Evolutionary conservation across 2,888 invertebrate genomes (phyloP).

Genomic region (Steinernema carpocapsae): DNA sequence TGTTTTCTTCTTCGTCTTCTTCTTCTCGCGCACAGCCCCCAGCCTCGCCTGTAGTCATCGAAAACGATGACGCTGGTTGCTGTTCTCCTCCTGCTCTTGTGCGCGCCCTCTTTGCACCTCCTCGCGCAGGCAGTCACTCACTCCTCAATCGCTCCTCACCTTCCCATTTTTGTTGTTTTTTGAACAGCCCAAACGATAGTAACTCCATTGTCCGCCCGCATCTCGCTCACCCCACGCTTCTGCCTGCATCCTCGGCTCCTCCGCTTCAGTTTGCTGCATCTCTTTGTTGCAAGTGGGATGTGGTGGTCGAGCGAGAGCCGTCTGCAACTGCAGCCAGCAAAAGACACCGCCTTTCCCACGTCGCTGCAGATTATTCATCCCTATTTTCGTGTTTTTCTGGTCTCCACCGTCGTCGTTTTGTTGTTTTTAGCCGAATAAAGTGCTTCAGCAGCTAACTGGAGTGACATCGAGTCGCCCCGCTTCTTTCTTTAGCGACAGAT

Average conservation of each 20-base stretch:
- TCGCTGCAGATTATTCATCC: not conserved
- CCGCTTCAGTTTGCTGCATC: too few relatives aligned
- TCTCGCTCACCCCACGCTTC: not conserved
- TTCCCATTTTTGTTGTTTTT: too few relatives aligned
- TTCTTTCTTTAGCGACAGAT: slow-evolving; percentile 26
- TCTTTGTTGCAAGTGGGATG: too few relatives aligned
- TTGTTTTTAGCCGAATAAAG: not conserved
- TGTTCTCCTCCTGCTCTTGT: slow-evolving; percentile 22
- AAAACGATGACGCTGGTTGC: slow-evolving; percentile 22
- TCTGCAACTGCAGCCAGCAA: too few relatives aligned
- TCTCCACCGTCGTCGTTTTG: not conserved
- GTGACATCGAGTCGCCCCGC: slow-evolving; percentile 12
- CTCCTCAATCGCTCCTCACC: too few relatives aligned
- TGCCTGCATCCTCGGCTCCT: too few relatives aligned
- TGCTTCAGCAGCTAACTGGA: not conserved
- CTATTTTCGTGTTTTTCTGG: not conserved
- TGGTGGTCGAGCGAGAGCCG: too few relatives aligned
- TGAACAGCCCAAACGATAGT: too few relatives aligned
- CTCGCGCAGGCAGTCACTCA: too few relatives aligned
- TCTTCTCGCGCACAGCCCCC: slow-evolving; percentile 18
- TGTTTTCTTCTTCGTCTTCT: slow-evolving; percentile 32
- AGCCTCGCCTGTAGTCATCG: slow-evolving; percentile 33
- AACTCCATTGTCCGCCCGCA: not conserved
- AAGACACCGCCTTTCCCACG: too few relatives aligned
- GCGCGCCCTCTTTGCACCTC: not conserved